Conservation (phyloP, 2,797 vertebrate species). For the Eulemur coronatus region DNA sequence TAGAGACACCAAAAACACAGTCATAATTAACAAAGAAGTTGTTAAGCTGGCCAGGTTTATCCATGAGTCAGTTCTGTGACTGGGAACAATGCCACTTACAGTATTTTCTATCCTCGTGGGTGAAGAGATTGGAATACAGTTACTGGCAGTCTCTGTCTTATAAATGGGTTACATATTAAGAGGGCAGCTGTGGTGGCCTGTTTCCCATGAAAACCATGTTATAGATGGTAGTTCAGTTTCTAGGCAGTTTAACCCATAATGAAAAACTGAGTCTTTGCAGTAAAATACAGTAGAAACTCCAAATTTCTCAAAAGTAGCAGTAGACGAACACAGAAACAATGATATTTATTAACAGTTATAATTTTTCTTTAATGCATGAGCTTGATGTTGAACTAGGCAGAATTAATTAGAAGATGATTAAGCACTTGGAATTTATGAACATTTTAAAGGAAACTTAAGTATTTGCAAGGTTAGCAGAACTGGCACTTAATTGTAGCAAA, state of each 20-base stretch:
- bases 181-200: not conserved
- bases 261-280: not conserved
- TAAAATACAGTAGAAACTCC: not conserved
- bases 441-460: conserved; percentile 3
- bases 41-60: not conserved
- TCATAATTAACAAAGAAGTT: not conserved
- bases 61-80: not conserved
- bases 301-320: not conserved
- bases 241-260: not conserved
- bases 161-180: no score
- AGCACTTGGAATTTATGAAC: not conserved
- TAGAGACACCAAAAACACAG: not conserved
- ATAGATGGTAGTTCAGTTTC: not conserved
- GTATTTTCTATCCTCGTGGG: not conserved
- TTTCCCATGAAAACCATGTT: not conserved
- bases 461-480: not conserved
- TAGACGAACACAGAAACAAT: not conserved
- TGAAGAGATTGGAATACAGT: not conserved
- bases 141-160: not conserved
- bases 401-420: conserved; percentile 27
- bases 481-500: not conserved
- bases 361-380: not conserved
- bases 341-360: not conserved
- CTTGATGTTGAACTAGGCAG: not conserved
- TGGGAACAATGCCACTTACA: not conserved